Base-by-base conservation (phyloP, 2,888 invertebrate genomes). In the Pseudanteris insignis region DNA sequence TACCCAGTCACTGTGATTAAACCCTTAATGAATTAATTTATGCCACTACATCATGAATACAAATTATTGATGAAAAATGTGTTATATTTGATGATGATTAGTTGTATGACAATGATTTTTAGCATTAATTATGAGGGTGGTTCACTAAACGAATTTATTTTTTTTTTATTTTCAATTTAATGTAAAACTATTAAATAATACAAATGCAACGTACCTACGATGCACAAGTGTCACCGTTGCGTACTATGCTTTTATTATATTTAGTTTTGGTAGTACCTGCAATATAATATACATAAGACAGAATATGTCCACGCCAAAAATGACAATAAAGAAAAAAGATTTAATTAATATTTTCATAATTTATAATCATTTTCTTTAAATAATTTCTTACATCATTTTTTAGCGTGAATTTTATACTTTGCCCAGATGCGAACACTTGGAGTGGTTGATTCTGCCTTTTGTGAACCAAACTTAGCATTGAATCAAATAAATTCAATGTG, bases 191-290 rank as follows among this genome's bases (percentile, higher is more conserved):
- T 53, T 60, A 44, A 59, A 36, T 64, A 66, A 21, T 47, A 64
- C 51, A 36, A 66, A 66, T 66, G 50, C 65, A 68, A 72, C 72
- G 74, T 77, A 78, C 77, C 77, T 77, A 78, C 77, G 74, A 77
- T 72, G 75, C 71, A 69, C 69, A 70, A 74, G 70, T 73, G 74
- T 74, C 76, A 77, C 72, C 73, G 74, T 70, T 73, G 70, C 71
- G 69, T 73, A 73, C 72, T 73, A 73, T 70, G 69, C 66, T 72
- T 74, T 75, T 73, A 71, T 67, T 74, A 73, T 73, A 74, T 74
- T 77, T 77, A 78, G 70, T 75, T 76, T 72, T 74, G 72, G 74
- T 71, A 72, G 77, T 76, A 78, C 77, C 78, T 78, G 77, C 67
- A 78, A 78, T 76, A 71, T 67, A 78, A 78, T 76, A 72, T 58